Evolutionary conservation across 2,113 vertebrate species (phyloP), one percentile per base, ranked within the genome.

Genomic region (Heloderma charlesbogerti): DNA sequence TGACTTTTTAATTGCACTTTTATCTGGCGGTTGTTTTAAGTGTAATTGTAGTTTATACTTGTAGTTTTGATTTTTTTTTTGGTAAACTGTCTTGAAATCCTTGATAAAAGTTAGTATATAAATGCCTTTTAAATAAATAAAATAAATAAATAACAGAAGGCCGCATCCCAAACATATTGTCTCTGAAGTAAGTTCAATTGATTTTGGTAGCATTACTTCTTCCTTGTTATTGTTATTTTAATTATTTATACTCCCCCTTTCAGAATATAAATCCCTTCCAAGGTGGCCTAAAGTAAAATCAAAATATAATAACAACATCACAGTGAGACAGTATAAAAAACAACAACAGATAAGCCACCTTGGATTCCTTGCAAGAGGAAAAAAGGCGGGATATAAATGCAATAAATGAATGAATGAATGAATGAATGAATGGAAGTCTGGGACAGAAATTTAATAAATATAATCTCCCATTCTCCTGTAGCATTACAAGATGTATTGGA

Each of bases 401-500:
- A n/a, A n/a, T n/a, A n/a, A n/a, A n/a, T n/a, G n/a, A n/a, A n/a
- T n/a, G n/a, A n/a, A n/a, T n/a, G n/a, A n/a, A n/a, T n/a, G n/a
- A n/a, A n/a, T n/a, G n/a, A n/a, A n/a, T n/a, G n/a, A n/a, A n/a
- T n/a, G 20, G 57, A 69, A 69, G 16, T 37, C 13, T 40, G 1
- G 60, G 63, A 15, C 45, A 67, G 37, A 84, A 67, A 43, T 31
- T 16, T 66, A 84, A 43, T 43, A 67, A 27, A 40, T 79, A 18
- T n/a, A 31, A 8, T 5, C 6, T 29, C 71, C 6, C 71, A 57
- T 0, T 90, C 43, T 84, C 90, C 54, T 0, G 0, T 29, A 60
- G 90, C 1, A 67, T 78, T 92, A 90, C 91, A 95, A 95, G 86
- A 83, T n/a, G 74, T 16, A 89, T 40, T 66, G 57, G 94, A 94